phyloP scores from a whole-genome alignment of 2,113 vertebrate species.

The Ptychochromis oligacanthus region DNA sequence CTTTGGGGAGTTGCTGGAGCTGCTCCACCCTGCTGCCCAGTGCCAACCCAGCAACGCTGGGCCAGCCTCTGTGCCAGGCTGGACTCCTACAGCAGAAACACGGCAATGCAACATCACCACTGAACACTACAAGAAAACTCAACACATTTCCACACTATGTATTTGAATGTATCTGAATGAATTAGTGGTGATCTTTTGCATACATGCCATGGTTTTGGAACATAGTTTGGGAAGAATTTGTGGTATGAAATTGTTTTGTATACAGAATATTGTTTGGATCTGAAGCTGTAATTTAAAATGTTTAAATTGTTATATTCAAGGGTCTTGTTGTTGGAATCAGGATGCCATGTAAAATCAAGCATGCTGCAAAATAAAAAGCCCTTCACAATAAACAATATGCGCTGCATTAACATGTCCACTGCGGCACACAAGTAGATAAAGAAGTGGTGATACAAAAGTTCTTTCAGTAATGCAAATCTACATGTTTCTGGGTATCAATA shows the following conservation, averaged over 20 bases:
- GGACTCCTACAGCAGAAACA: background rate
- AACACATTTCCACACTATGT: background rate
- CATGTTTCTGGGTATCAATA: background rate
- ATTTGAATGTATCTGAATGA: background rate
- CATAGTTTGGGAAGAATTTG: background rate
- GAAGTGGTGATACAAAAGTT: background rate
- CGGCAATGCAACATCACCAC: background rate
- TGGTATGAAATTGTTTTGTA: background rate
- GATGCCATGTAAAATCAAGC: too few relatives aligned
- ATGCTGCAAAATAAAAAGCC: background rate
- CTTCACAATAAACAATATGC: background rate
- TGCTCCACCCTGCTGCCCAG: constrained; percentile 41
- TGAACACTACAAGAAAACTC: background rate
- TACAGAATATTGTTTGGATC: background rate
- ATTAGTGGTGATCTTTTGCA: background rate
- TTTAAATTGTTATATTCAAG: background rate
- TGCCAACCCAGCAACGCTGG: constrained; percentile 26
- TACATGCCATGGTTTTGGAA: background rate
- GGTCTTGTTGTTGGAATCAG: background rate
- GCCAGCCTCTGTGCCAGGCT: constrained; percentile 1
- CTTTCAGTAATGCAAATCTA: background rate
- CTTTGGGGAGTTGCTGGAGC: constrained; percentile 43
- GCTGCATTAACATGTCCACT: background rate
- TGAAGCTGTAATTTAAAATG: background rate
- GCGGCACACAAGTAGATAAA: background rate